Evolutionary conservation across 2,888 invertebrate genomes (phyloP), one percentile per base, ranked within the genome.

Genomic region (Rhingia rostrata): DNA sequence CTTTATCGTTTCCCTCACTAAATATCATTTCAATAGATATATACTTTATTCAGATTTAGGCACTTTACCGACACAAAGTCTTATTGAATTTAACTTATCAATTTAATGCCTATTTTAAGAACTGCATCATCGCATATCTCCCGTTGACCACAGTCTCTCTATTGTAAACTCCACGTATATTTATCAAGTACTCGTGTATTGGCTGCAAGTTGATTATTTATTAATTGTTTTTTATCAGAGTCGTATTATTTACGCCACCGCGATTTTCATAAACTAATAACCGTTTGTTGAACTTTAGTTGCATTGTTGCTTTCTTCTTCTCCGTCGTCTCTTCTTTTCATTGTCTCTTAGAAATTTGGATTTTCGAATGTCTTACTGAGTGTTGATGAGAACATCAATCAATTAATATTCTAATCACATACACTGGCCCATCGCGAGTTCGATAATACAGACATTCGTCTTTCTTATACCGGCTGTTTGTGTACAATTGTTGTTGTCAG

Each of bases 71-170:
- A 60, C 43, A 33, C 47, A 30, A 67, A 39, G 51, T 61, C 66
- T 53, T 67, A 53, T 35, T 67, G 72, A 72, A 33, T 7, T 14
- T 10, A 41, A 35, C 67, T 81, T 74, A 81, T 81, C 81, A 74
- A 74, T 58, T 63, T 39, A 39, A n/a, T 64, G 63, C 45, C 74
- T 81, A 81, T 81, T 74, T 81, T 58, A 69, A 75, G 69, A 69
- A 37, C n/a, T 39, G 67, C 33, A 45, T 41, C 80, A 69, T 74
- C 73, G 10, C 43, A 6, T n/a, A 80, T 74, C 39, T 73, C 49
- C 9, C 49, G 32, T 14, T 64, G 66, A 43, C 72, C 60, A 53
- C 22, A 53, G 22, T 12, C 49, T 45, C 7, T 54, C 45, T 56
- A 43, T 32, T 9, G 43, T 30, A 22, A 35, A 43, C 22, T 63